phyloP scores from a whole-genome alignment of 2,113 vertebrate genomes.

The Oryzias woworae region DNA sequence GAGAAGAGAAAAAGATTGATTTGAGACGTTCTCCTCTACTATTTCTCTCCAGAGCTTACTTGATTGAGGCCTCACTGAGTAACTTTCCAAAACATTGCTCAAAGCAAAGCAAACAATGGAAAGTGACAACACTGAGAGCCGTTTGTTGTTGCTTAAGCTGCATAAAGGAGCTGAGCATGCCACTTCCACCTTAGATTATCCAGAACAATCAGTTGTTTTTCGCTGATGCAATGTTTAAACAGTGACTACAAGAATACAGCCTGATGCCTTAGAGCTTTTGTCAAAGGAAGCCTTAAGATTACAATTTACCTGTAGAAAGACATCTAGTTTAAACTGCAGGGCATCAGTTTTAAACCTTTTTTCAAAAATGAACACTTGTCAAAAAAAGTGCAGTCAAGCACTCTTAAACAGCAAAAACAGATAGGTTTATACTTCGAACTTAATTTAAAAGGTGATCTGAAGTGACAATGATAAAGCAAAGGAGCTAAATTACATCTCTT shows the following conservation, averaged over 20 bases:
- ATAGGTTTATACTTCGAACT: too few relatives aligned
- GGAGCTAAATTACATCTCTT: too few relatives aligned
- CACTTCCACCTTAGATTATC: background rate
- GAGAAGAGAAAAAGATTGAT: background rate
- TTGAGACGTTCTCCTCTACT: constrained; percentile 8
- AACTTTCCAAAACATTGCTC: constrained; percentile 56
- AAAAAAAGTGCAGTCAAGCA: too few relatives aligned
- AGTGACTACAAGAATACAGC: too few relatives aligned
- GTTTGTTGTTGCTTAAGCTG: background rate
- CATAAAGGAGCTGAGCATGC: constrained; percentile 7
- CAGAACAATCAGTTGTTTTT: background rate
- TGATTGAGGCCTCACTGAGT: constrained; percentile 26
- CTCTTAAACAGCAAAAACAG: too few relatives aligned
- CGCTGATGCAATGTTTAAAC: background rate
- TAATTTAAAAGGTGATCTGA: too few relatives aligned
- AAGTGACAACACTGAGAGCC: constrained; percentile 21
- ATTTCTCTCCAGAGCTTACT: constrained; percentile 17
- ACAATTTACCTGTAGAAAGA: background rate
- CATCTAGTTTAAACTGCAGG: background rate
- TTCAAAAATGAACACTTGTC: too few relatives aligned
- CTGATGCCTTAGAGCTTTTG: too few relatives aligned
- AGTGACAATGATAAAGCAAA: too few relatives aligned
- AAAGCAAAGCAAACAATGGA: constrained; percentile 54
- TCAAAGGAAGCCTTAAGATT: background rate
- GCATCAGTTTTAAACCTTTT: too few relatives aligned